phyloP scores from a whole-genome alignment of 1,140 invertebrate genomes.

The Brachionus rotundiformis region DNA sequence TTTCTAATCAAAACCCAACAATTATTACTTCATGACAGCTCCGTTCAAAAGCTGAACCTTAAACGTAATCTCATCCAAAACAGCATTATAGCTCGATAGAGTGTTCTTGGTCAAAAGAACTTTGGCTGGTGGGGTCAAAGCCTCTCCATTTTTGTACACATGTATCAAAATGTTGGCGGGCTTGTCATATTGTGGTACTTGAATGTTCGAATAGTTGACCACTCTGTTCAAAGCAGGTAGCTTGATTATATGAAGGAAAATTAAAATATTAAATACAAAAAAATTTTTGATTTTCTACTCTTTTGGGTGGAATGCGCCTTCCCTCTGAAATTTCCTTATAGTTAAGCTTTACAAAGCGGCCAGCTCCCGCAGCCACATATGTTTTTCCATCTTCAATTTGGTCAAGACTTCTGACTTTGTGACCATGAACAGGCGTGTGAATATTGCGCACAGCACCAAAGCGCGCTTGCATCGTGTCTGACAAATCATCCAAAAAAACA shows the following conservation, averaged over 20 bases:
- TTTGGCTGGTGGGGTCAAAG: conserved; percentile 32
- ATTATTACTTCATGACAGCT: conserved; percentile 49
- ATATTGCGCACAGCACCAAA: conserved; percentile 49
- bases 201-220: not conserved
- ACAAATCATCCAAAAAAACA: conserved; percentile 51
- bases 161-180: conserved; percentile 32
- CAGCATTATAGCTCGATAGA: conserved; percentile 38
- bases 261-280: not conserved
- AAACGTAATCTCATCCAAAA: conserved; percentile 46
- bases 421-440: conserved; percentile 46
- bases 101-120: conserved; percentile 13
- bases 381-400: conserved; percentile 49
- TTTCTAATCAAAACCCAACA: too few species aligned
- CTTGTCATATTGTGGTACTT: conserved; percentile 45
- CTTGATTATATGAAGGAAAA: not conserved
- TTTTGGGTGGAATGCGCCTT: not conserved
- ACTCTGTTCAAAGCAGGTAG: conserved; percentile 17
- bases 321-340: conserved; percentile 51
- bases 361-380: conserved; percentile 47
- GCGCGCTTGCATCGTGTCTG: conserved; percentile 34
- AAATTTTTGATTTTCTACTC: not conserved
- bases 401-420: conserved; percentile 10
- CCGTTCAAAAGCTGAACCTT: conserved; percentile 41
- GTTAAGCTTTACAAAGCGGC: conserved; percentile 27
- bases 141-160: conserved; percentile 51